These are phyloP conservation scores for Psylliodes chrysocephalus DNA, from an alignment of 2,888 invertebrate species.

Conservation along the genomic window DNA sequence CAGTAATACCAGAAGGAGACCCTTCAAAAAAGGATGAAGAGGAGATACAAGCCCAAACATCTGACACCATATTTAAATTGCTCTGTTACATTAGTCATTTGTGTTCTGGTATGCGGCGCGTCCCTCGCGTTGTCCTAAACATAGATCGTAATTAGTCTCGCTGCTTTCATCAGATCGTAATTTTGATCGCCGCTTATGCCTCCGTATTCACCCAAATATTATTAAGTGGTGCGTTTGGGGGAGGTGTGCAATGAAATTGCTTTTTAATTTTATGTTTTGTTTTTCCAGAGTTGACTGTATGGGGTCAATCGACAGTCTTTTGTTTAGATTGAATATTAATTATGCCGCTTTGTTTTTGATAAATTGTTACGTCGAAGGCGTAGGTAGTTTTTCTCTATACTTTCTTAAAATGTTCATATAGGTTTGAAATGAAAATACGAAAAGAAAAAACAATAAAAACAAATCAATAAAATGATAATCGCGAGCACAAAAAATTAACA, in stretches of 20 bases:
- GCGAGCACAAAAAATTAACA: too few relatives aligned
- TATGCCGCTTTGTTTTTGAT: too few relatives aligned
- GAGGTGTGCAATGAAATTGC: constrained; percentile 38
- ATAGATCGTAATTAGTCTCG: constrained; percentile 41
- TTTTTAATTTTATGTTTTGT: constrained; percentile 36
- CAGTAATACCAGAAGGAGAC: constrained; percentile 15
- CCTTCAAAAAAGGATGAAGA: constrained; percentile 13
- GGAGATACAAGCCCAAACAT: constrained; percentile 40
- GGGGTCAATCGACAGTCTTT: too few relatives aligned
- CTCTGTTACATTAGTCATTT: constrained; percentile 60
- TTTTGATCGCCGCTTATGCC: constrained; percentile 41
- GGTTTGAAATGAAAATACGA: too few relatives aligned
- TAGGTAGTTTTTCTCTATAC: too few relatives aligned
- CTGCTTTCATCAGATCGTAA: constrained; percentile 45
- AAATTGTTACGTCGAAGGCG: too few relatives aligned
- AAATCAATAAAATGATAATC: too few relatives aligned
- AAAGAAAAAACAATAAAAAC: too few relatives aligned
- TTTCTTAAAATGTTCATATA: too few relatives aligned
- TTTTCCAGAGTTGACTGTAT: too few relatives aligned
- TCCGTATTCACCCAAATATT: constrained; percentile 41
- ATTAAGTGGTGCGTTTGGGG: constrained; percentile 43
- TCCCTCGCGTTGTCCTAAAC: constrained; percentile 32
- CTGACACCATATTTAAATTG: constrained; percentile 60
- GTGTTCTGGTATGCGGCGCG: constrained; percentile 38
- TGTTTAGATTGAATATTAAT: too few relatives aligned